phyloP scores from a whole-genome alignment of 2,888 invertebrate species.

The Scaptomyza polygonia region DNA sequence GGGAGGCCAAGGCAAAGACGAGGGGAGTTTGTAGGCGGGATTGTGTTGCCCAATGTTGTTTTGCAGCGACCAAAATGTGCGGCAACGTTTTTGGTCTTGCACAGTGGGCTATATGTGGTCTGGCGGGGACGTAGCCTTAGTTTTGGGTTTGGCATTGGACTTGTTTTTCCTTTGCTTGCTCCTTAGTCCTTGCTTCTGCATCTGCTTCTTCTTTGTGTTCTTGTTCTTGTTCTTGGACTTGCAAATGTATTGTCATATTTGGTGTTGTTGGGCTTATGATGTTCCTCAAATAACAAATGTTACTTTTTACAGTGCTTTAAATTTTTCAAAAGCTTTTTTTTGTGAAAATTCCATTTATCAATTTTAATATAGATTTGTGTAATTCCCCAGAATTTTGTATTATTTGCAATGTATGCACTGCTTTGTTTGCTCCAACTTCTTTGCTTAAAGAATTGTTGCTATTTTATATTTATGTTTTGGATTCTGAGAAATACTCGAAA shows the following conservation, averaged over 20 bases:
- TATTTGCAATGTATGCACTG: too few relatives aligned
- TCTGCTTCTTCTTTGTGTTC: too few relatives aligned
- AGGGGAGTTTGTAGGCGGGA: conserved; percentile 21
- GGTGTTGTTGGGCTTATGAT: background rate
- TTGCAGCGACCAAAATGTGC: conserved; percentile 80
- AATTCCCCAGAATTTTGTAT: background rate
- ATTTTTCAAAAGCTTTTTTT: background rate
- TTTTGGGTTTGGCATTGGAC: conserved; percentile 45
- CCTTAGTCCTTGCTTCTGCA: too few relatives aligned
- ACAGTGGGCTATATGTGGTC: conserved; percentile 78
- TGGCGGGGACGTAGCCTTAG: conserved; percentile 13
- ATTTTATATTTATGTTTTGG: background rate
- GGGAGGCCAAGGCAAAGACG: background rate
- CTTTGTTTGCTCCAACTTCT: too few relatives aligned
- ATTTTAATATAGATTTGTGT: background rate
- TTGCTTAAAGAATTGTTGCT: background rate
- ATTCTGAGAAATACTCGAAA: too few relatives aligned
- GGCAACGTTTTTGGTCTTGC: conserved; percentile 81
- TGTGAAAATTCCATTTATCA: too few relatives aligned
- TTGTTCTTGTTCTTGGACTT: conserved; percentile 8
- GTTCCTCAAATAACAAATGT: background rate
- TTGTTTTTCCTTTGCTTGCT: conserved; percentile 15
- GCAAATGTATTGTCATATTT: conserved; percentile 8
- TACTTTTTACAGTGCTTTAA: background rate
- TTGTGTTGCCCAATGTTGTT: conserved; percentile 65